Conservation (phyloP, 1,140 invertebrate genomes). For the Bursaphelenchus mucronatus region DNA sequence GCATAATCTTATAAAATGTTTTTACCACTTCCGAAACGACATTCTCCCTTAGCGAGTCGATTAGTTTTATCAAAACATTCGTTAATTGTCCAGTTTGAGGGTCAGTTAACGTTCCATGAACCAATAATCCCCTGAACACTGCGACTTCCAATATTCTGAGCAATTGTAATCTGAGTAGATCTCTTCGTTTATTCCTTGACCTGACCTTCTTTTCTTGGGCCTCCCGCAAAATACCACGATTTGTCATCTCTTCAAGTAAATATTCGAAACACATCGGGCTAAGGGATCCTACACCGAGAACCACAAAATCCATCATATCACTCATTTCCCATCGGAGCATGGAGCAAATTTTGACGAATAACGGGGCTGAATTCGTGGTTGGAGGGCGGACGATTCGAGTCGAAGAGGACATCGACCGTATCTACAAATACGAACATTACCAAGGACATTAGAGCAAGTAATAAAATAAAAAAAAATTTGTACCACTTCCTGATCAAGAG, state of each 20-base stretch:
- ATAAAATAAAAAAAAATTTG: constrained; percentile 12
- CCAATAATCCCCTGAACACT: constrained; percentile 52
- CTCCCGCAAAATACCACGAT: constrained; percentile 75
- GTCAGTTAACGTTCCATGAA: constrained; percentile 76
- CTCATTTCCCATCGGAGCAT: constrained; percentile 74
- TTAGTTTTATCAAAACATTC: constrained; percentile 83
- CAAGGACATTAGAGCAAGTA: constrained; percentile 13
- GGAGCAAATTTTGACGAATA: constrained; percentile 37
- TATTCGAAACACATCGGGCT: constrained; percentile 86
- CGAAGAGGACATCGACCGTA: constrained; percentile 29
- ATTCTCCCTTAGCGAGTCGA: constrained; percentile 84
- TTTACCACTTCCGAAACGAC: constrained; percentile 79
- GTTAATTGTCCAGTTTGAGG: constrained; percentile 76
- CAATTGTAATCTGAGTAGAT: constrained; percentile 74
- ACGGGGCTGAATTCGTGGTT: constrained; percentile 33
- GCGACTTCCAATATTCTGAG: constrained; percentile 66
- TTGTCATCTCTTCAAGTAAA: constrained; percentile 87
- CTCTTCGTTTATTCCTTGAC: constrained; percentile 77
- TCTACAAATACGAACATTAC: constrained; percentile 33
- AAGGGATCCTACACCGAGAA: constrained; percentile 84
- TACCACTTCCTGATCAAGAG: constrained; percentile 35
- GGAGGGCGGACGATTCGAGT: constrained; percentile 27
- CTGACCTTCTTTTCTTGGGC: constrained; percentile 96
- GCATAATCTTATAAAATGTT: constrained; percentile 66
- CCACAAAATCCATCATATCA: constrained; percentile 85